phyloP scores from a whole-genome alignment of 1,140 invertebrate species.

The Apis dorsata region DNA sequence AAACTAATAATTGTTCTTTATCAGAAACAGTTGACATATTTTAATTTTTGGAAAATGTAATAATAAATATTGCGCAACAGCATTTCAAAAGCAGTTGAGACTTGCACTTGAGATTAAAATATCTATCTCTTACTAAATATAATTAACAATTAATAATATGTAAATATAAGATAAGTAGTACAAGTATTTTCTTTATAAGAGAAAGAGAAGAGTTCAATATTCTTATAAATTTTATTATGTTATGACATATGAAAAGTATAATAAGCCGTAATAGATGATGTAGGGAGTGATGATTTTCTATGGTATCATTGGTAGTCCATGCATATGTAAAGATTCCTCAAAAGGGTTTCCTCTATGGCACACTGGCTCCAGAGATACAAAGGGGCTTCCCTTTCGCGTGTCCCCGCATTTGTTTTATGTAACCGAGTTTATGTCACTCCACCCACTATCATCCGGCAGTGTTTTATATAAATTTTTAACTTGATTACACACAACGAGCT shows the following conservation, averaged over 20 bases:
- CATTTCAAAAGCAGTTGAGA: no score
- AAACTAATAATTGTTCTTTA: no score
- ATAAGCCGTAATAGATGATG: slow-evolving; percentile 5
- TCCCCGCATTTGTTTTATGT: slow-evolving; percentile 73
- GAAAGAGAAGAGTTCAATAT: background rate
- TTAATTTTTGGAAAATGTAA: no score
- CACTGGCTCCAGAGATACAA: slow-evolving; percentile 47
- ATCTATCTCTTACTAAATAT: no score
- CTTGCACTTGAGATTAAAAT: no score
- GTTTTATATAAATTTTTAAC: slow-evolving; percentile 78
- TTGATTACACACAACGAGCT: slow-evolving; percentile 72
- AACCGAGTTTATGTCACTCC: slow-evolving; percentile 71
- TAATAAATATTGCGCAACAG: no score
- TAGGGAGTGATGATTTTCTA: slow-evolving; percentile 61
- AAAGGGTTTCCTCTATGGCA: slow-evolving; percentile 71
- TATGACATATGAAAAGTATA: slow-evolving; percentile 47
- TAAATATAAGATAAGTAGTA: no score
- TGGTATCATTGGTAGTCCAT: slow-evolving; percentile 75
- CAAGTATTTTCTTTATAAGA: no score
- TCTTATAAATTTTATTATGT: slow-evolving; percentile 34
- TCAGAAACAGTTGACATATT: no score
- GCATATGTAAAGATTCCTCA: slow-evolving; percentile 75
- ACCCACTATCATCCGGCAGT: slow-evolving; percentile 60
- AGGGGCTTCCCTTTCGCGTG: slow-evolving; percentile 65
- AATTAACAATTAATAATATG: no score